Percentiles rank a stretch among this genome's conserved stretches.
Conservation (phyloP, 2,113 vertebrate species). For the Herpetotheres cachinnans region DNA sequence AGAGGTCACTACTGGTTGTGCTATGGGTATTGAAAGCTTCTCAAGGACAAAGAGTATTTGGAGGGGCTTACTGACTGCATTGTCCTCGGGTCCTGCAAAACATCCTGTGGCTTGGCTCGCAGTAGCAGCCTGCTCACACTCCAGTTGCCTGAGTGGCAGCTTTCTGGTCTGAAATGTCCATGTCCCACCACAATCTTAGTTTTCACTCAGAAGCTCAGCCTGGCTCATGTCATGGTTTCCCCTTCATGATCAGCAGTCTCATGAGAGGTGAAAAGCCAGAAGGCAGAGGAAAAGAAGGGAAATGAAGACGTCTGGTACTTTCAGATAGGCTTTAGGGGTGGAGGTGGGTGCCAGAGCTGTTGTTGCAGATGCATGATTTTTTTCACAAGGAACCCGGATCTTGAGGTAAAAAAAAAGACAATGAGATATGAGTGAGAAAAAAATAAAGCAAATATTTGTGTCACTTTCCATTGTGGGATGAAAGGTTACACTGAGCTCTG, state of each 20-base stretch:
- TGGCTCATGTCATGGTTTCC: background rate
- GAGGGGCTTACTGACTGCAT: background rate
- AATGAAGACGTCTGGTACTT: background rate
- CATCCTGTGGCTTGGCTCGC: background rate
- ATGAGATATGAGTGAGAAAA: background rate
- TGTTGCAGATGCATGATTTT: background rate
- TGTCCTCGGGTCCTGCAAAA: background rate
- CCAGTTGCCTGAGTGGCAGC: background rate
- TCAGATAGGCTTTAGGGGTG: background rate
- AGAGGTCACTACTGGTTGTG: background rate
- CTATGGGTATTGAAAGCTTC: background rate
- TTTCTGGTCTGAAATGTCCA: background rate
- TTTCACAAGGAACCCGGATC: background rate
- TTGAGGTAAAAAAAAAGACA: background rate
- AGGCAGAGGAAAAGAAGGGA: background rate
- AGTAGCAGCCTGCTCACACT: background rate
- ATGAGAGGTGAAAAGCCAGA: background rate
- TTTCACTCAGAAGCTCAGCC: background rate
- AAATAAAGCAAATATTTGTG: background rate
- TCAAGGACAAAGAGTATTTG: background rate
- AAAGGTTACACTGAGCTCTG: background rate
- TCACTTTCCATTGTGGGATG: background rate
- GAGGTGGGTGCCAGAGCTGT: background rate
- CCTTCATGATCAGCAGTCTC: background rate
- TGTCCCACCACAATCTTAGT: background rate